phyloP scores from a whole-genome alignment of 2,797 vertebrate genomes.

The Bovichtus diacanthus region DNA sequence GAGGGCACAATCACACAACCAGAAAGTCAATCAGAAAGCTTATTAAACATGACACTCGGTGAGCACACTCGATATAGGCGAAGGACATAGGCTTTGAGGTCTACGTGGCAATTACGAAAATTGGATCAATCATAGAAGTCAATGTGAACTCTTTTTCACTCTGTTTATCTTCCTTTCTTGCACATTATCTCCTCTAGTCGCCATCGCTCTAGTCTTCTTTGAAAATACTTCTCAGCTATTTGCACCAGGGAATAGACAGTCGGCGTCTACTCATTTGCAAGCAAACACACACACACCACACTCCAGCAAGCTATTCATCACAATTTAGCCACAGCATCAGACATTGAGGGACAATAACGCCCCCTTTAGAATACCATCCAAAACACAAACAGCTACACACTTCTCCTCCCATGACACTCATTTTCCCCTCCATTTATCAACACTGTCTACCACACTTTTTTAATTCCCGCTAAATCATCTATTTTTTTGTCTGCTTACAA shows the following conservation, averaged over 20 bases:
- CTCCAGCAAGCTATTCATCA: conserved; percentile 72
- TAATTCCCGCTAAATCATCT: conserved; percentile 56
- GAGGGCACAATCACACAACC: conserved; percentile 77
- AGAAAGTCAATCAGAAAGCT: conserved; percentile 76
- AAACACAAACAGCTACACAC: conserved; percentile 50
- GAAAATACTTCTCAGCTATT: conserved; percentile 41
- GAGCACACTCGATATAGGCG: conserved; percentile 68
- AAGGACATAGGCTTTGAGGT: conserved; percentile 70
- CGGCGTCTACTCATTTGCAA: neutral
- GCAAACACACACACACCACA: conserved; percentile 30
- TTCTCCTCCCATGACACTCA: conserved; percentile 50
- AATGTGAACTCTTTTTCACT: conserved; percentile 44
- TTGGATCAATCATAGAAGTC: conserved; percentile 74
- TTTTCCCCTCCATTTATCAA: conserved; percentile 54
- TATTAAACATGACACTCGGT: conserved; percentile 76
- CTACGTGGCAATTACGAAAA: conserved; percentile 76
- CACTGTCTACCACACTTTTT: conserved; percentile 36
- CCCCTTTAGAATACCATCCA: conserved; percentile 41
- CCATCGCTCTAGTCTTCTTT: conserved; percentile 30
- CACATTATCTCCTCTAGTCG: conserved; percentile 46
- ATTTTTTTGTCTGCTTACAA: conserved; percentile 17
- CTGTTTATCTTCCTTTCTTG: conserved; percentile 6
- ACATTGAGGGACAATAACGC: conserved; percentile 63
- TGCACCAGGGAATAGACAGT: conserved; percentile 34
- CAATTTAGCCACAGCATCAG: conserved; percentile 68